Evolutionary conservation across 2,113 vertebrate genomes (phyloP).

Genomic region (Gymnogyps californianus): DNA sequence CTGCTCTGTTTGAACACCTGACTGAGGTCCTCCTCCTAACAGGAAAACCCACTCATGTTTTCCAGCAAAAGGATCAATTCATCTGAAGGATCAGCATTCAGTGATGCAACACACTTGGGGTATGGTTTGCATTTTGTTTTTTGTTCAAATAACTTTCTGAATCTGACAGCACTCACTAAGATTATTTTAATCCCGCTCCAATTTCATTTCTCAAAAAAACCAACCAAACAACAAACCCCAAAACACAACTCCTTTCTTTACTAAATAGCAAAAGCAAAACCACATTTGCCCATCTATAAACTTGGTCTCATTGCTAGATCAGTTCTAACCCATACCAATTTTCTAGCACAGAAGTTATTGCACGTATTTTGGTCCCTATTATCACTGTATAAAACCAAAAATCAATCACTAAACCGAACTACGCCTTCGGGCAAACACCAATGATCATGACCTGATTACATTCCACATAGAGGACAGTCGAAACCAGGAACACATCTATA

Average conservation of each 20-base stretch:
- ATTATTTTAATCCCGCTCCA: background rate
- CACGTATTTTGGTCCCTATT: background rate
- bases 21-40: background rate
- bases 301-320: background rate
- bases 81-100: fast-evolving
- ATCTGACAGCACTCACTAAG: background rate
- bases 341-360: background rate
- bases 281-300: background rate
- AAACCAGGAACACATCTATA: background rate
- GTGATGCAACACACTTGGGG: fast-evolving
- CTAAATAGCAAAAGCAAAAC: background rate
- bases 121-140: background rate
- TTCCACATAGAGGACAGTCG: background rate
- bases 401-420: background rate
- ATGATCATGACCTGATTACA: background rate
- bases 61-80: background rate
- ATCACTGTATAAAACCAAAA: background rate
- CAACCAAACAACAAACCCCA: background rate
- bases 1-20: background rate
- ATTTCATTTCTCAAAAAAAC: background rate
- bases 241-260: background rate
- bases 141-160: background rate
- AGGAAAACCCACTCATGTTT: fast-evolving
- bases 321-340: background rate
- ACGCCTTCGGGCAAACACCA: background rate